A percentile compares a stretch with the other conserved stretches of the same genome.
These are phyloP conservation scores for Microcebus ravelobensis DNA, from an alignment of 2,113 vertebrate species.

Conservation along the genomic window DNA sequence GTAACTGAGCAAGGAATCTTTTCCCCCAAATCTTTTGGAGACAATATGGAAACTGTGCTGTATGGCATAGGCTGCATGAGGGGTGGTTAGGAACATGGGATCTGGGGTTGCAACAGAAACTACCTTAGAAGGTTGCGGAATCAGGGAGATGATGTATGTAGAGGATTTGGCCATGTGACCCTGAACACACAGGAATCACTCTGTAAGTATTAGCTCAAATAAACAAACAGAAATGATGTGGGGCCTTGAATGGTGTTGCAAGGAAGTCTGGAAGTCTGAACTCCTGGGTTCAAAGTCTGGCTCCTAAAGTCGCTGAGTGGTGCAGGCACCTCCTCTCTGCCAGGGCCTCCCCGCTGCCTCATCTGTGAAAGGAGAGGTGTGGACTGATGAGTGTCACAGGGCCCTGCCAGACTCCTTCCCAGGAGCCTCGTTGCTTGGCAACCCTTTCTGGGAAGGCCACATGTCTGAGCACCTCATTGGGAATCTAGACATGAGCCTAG, in stretches of 20 bases:
- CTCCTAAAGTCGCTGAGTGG: not conserved
- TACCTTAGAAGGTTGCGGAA: not conserved
- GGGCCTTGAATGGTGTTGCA: fast-evolving
- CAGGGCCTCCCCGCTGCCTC: not conserved
- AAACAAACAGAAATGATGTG: not conserved
- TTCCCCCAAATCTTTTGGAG: not conserved
- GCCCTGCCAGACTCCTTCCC: not conserved
- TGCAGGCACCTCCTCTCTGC: too few relatives aligned
- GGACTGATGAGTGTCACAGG: not conserved
- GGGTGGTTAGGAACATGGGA: not conserved
- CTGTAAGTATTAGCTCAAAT: not conserved
- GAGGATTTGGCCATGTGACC: not conserved
- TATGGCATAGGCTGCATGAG: not conserved
- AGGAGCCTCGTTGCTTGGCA: slow-evolving; percentile 13
- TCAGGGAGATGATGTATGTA: not conserved
- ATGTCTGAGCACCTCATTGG: not conserved
- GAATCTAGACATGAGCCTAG: not conserved
- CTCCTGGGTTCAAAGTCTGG: not conserved
- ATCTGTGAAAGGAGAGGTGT: not conserved
- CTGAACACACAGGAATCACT: not conserved
- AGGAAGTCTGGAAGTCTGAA: not conserved
- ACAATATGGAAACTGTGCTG: not conserved
- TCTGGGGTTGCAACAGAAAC: not conserved
- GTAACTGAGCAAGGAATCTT: not conserved
- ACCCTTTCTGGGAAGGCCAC: not conserved